Evolutionary conservation across 2,113 vertebrate genomes (phyloP).

Genomic region (Nothocercus nigrocapillus): DNA sequence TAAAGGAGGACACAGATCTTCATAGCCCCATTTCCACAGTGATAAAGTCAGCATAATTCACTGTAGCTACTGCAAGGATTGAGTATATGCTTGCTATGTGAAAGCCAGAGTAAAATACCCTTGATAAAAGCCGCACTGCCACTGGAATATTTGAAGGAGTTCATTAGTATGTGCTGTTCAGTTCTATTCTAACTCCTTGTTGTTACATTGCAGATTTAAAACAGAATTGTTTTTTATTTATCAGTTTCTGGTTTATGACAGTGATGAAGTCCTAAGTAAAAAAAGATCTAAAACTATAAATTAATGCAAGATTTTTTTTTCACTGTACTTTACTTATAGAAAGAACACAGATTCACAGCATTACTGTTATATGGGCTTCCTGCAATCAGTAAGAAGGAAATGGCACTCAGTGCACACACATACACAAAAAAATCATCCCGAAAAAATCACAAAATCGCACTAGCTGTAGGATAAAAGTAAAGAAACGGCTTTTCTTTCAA

Average conservation of each 20-base stretch:
- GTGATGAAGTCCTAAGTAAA: not conserved
- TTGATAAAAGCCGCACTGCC: not conserved
- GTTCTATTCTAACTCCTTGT: not conserved
- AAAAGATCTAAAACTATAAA: not conserved
- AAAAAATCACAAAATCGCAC: constrained; percentile 53
- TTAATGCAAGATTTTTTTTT: not conserved
- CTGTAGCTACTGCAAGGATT: not conserved
- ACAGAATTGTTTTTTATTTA: not conserved
- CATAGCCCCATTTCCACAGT: not conserved
- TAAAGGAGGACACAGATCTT: not conserved
- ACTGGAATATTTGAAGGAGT: not conserved
- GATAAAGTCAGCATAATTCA: not conserved
- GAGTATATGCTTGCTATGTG: not conserved
- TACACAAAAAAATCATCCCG: not conserved
- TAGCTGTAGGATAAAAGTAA: constrained; percentile 69
- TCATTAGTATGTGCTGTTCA: not conserved
- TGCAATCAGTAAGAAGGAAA: constrained; percentile 57
- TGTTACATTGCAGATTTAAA: not conserved
- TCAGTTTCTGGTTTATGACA: not conserved
- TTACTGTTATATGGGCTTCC: constrained; percentile 54
- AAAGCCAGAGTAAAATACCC: not conserved
- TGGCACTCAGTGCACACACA: constrained; percentile 60
- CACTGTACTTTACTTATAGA: not conserved
- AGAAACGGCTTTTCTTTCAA: constrained; percentile 76
- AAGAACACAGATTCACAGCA: constrained; percentile 39